These are phyloP conservation scores for Zeuzera pyrina DNA, from an alignment of 2,888 invertebrate genomes.

Conservation along the genomic window DNA sequence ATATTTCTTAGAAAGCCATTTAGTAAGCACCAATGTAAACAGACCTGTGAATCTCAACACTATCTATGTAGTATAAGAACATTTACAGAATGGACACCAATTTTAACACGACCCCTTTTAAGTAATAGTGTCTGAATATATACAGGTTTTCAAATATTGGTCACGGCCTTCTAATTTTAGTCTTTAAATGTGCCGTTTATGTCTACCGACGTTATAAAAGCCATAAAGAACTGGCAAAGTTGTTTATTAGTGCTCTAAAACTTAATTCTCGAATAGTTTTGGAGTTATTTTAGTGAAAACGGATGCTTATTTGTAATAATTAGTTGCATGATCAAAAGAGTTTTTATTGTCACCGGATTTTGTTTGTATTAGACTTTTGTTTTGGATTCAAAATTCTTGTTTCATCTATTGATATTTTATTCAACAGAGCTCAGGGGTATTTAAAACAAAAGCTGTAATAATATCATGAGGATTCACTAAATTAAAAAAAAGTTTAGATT, in stretches of 20 bases:
- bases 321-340: constrained; percentile 43
- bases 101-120: too few species aligned
- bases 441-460: too few species aligned
- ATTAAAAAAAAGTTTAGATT: too few species aligned
- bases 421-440: too few species aligned
- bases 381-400: constrained; percentile 28
- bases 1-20: constrained; percentile 39
- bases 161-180: too few species aligned
- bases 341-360: constrained; percentile 30
- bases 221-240: constrained; percentile 49
- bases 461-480: too few species aligned
- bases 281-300: constrained; percentile 31
- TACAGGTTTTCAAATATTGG: too few species aligned
- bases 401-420: too few species aligned
- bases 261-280: constrained; percentile 41
- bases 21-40: constrained; percentile 25
- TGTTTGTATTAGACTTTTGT: constrained; percentile 24
- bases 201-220: constrained; percentile 53
- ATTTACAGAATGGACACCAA: too few species aligned
- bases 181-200: too few species aligned
- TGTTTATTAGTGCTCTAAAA: constrained; percentile 51
- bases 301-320: constrained; percentile 60
- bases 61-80: constrained; percentile 14
- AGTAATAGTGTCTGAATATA: too few species aligned
- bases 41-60: constrained; percentile 20